phyloP scores from a whole-genome alignment of 2,113 vertebrate species.

The Neogobius melanostomus region DNA sequence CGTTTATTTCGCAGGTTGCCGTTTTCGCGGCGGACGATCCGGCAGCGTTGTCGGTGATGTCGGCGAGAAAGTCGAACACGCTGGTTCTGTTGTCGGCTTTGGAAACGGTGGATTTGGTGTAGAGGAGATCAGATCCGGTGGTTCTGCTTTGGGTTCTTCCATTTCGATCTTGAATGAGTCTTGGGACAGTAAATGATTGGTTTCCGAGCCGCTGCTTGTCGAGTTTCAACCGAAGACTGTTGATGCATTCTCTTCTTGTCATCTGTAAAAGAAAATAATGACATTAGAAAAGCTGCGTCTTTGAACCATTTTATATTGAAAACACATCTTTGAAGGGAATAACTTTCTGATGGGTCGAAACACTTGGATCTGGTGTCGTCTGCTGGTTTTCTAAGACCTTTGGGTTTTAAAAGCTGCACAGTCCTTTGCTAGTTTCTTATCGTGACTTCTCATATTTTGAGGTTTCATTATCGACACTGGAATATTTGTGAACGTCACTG shows the following conservation, averaged over 20 bases:
- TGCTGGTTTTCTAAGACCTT: too few relatives aligned
- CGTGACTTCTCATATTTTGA: too few relatives aligned
- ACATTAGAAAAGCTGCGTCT: too few relatives aligned
- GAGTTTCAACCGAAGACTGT: not conserved
- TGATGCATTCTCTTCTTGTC: not conserved
- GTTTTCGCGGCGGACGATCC: not conserved
- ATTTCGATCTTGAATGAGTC: not conserved
- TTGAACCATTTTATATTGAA: too few relatives aligned
- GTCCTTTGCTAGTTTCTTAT: too few relatives aligned
- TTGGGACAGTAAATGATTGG: not conserved
- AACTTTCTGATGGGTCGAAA: too few relatives aligned
- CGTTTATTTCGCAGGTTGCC: not conserved
- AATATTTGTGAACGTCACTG: too few relatives aligned
- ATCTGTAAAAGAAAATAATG: not conserved
- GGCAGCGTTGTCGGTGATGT: not conserved
- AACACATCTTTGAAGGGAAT: too few relatives aligned
- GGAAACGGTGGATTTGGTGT: not conserved
- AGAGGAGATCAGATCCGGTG: not conserved
- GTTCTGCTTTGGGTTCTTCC: not conserved
- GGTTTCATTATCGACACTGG: too few relatives aligned
- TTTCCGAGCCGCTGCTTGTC: not conserved
- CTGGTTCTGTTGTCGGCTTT: not conserved
- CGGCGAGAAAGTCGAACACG: not conserved
- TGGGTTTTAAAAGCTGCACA: too few relatives aligned
- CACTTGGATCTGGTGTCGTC: too few relatives aligned